phyloP scores from a whole-genome alignment of 2,797 vertebrate species.

The Prunella strophiata region DNA sequence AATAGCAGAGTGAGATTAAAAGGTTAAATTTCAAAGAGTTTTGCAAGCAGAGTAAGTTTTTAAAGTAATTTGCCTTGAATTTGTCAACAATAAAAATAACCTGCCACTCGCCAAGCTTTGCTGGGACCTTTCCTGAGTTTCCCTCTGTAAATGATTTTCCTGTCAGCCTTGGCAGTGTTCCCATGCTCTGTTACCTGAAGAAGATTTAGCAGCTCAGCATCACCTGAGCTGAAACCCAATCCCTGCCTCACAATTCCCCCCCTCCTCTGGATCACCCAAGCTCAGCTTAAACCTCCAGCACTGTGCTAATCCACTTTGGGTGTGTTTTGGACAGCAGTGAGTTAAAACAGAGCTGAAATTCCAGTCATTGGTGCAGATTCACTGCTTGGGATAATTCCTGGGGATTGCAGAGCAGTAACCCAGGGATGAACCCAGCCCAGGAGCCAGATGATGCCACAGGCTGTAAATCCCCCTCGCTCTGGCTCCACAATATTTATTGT shows the following conservation, averaged over 20 bases:
- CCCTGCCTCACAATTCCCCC: neutral
- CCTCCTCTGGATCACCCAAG: neutral
- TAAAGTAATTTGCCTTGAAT: neutral
- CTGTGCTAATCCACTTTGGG: neutral
- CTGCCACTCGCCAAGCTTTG: neutral
- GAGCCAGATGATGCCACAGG: neutral
- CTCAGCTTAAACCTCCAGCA: neutral
- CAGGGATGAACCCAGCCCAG: conserved; percentile 46
- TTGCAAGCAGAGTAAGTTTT: neutral
- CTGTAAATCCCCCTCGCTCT: conserved; percentile 24
- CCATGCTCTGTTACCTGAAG: neutral
- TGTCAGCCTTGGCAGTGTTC: neutral
- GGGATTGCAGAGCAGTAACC: conserved; percentile 32
- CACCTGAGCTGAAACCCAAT: neutral
- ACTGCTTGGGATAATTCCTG: conserved; percentile 41
- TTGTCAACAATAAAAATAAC: neutral
- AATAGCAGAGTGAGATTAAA: neutral
- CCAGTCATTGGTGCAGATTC: neutral
- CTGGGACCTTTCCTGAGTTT: neutral
- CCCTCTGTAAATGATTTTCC: neutral
- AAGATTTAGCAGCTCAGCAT: neutral
- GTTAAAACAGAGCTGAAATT: conserved; percentile 20
- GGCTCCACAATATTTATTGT: conserved; percentile 35
- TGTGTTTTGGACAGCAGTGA: neutral
- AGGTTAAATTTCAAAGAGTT: neutral